These are phyloP conservation scores for Corythornis leucogaster DNA, from an alignment of 2,797 vertebrate genomes.

Conservation along the genomic window DNA sequence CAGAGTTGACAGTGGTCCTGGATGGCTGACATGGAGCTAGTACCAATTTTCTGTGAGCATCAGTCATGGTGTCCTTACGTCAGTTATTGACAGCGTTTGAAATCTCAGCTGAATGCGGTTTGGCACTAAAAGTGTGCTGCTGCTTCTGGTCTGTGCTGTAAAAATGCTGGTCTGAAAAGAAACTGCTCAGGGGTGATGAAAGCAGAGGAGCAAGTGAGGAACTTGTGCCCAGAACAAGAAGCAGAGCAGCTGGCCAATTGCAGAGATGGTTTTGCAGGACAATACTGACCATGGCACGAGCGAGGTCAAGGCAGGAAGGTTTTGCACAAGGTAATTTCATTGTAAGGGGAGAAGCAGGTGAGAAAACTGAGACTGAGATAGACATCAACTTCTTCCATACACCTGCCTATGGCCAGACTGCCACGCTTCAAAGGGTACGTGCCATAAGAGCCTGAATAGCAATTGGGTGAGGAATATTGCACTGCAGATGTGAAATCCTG, in stretches of 20 bases:
- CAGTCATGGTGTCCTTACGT: background rate
- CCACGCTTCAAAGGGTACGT: background rate
- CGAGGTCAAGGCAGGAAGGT: background rate
- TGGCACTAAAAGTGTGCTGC: background rate
- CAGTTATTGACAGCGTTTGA: background rate
- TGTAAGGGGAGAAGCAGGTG: conserved; percentile 7
- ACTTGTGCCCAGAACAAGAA: background rate
- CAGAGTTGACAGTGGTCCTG: background rate
- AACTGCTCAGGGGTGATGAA: background rate
- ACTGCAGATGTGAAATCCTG: background rate
- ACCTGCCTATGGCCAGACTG: fast-evolving
- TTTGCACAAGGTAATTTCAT: background rate
- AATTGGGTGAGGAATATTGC: background rate
- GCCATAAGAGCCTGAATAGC: background rate
- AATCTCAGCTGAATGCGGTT: background rate
- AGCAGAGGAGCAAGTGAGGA: background rate
- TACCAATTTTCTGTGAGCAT: background rate
- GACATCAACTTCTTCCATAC: background rate
- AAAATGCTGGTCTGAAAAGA: conserved; percentile 44
- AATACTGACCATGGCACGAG: background rate
- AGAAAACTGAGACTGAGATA: background rate
- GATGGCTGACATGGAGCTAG: fast-evolving
- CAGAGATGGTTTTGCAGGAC: background rate
- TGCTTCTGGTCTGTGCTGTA: conserved; percentile 40
- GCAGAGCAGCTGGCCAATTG: background rate